Conservation (phyloP, 2,888 invertebrate species). For the Cantharis rustica region DNA sequence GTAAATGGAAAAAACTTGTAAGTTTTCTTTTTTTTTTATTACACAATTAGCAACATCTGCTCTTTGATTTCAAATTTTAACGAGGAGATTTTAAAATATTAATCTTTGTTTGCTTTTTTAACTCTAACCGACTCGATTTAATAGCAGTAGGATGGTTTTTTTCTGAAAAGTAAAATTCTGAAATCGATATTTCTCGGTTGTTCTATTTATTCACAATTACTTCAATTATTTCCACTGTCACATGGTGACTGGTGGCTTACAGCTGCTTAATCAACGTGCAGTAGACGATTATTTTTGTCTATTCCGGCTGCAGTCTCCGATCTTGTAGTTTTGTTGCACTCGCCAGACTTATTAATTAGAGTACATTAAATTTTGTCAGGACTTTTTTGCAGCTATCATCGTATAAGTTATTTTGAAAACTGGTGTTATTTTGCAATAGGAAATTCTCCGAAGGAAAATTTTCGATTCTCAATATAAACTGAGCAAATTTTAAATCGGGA, state of each 20-base stretch:
- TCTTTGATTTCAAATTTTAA: not conserved
- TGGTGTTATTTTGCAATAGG: too few species aligned
- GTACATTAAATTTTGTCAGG: not conserved
- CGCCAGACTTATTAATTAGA: not conserved
- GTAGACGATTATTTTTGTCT: not conserved
- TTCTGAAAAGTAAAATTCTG: not conserved
- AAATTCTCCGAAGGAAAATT: too few species aligned
- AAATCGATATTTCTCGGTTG: not conserved
- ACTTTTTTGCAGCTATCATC: not conserved
- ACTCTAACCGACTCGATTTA: not conserved
- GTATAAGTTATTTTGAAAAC: not conserved
- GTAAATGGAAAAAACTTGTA: slow-evolving; percentile 24
- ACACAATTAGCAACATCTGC: not conserved
- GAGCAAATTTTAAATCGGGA: too few species aligned
- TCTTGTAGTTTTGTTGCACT: not conserved
- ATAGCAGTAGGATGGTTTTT: too few species aligned
- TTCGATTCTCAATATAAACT: too few species aligned
- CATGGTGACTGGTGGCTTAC: not conserved
- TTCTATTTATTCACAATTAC: not conserved
- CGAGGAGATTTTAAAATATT: not conserved
- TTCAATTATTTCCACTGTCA: not conserved
- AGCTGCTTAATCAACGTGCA: not conserved
- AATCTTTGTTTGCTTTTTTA: not conserved
- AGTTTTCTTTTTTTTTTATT: slow-evolving; percentile 21
- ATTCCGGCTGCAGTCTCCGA: not conserved